Evolutionary conservation across 2,888 invertebrate genomes (phyloP), one percentile per base, ranked within the genome.

Genomic region (Scaptomyza reducta): DNA sequence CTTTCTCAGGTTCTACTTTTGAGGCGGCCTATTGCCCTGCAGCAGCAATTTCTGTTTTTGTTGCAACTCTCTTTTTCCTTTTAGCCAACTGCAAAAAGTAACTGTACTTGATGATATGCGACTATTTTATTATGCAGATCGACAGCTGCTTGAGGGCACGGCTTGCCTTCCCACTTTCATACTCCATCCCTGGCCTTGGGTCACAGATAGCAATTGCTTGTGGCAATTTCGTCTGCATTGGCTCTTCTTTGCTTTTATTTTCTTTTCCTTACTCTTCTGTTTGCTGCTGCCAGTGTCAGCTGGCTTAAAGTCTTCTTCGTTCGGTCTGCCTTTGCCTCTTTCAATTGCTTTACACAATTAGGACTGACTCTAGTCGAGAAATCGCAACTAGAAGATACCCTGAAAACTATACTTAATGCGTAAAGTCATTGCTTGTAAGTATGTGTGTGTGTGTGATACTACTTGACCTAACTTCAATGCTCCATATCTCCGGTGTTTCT

Each of bases 101-200:
- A 81, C 81, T 78, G 81, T 81, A 67, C 83, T 53, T 77, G 69
- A 70, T 79, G 69, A 40, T 40, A 16, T 55, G 58, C 79, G 40
- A 70, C 60, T 66, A 76, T 81, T 78, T 76, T 68, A 81, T 84
- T 84, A 84, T 76, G 79, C 81, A 84, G 81, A 84, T 84, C 76
- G 81, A 66, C 84, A 66, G 58, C 68, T 63, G 65, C 62, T 57
- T 31, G 45, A 59, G 56, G 40, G 46, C 59, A 42, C n/a, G 33
- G 70, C 65, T 49, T 56, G 10, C 7, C 7, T 10, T 31, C 31
- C 31, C n/a, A n/a, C n/a, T n/a, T n/a, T n/a, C n/a, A n/a, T n/a
- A n/a, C n/a, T 31, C 31, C 9, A 31, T 10, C 6, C 27, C 7
- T 27, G 27, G 27, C 27, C 27, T 9, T 27, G 6, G 27, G 9